Evolutionary conservation across 1,140 invertebrate species (phyloP), one percentile per base, ranked within the genome.

Genomic region (Ladona fulva): DNA sequence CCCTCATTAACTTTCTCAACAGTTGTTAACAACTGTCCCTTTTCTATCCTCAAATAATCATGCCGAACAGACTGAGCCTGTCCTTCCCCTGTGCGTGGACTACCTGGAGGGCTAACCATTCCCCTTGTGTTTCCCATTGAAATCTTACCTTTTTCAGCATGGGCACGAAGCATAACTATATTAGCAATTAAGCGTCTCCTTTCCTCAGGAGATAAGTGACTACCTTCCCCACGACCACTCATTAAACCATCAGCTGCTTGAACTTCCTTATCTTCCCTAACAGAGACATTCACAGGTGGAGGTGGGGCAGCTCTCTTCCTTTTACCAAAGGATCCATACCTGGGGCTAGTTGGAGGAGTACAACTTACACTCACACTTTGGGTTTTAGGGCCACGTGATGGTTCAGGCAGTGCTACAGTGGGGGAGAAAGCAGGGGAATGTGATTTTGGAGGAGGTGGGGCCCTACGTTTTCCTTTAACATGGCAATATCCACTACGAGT

Each of bases 401-500:
- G 52, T 22, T 66, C 16, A 12, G 52, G 52, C n/a, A 19, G 52
- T 19, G n/a, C 52, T 66, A 66, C 14, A 66, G 12, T 22, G 14
- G 52, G 14, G 14, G 52, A 22, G 52, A 22, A 19, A 16, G n/a
- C 52, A 66, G 52, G 52, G 52, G 52, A 66, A 66, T 66, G 12
- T 78, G 74, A 42, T 10, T 77, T 77, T 1, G 92, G 92, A 14
- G 92, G 92, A 80, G 87, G 87, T 0, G 92, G 92, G 1, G 92
- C 92, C 81, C 88, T 89, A 52, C 92, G 85, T 81, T 94, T 94
- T 16, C 92, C 92, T 80, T 91, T 92, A 0, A 93, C 91, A 83
- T 93, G 91, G 5, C 82, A 85, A 82, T 84, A 87, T 79, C 83
- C 85, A 77, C 82, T 84, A 83, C 80, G 84, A 82, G 84, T 87